Base-by-base conservation (phyloP, 2,797 vertebrate species). In the Halcyon chelicuti region DNA sequence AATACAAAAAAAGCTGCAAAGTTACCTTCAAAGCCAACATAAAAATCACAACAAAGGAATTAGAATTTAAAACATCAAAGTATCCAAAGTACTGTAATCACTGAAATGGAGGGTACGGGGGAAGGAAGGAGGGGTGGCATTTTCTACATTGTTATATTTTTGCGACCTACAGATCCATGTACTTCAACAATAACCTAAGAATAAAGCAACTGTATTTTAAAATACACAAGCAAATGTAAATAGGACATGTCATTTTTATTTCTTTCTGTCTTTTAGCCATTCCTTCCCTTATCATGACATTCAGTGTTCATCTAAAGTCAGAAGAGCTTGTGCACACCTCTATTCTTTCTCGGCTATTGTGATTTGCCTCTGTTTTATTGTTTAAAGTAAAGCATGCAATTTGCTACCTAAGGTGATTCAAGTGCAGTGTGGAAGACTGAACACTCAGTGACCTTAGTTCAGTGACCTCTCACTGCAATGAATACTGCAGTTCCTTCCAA, bases 21-120 rank as follows among this genome's bases (percentile, higher is more conserved):
- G 62, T 91, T 95, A 96, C 74, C 80, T 97, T 98, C 90, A 96
- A 98, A 97, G 78, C 21, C 76, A 92, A 71, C 91, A 82, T 78
- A 94, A 96, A 95, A 97, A 97, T 97, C 87, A 94, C 91, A 97
- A 96, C 84, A 94, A 91, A 96, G 61, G 96, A 97, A 97, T 96
- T 93, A 90, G 90, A 94, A 93, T 95, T 94, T 95, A 94, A 97
- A 96, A 93, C 88, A 97, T 95, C 94, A 96, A 97, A 97, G 91
- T 96, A 86, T 81, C 83, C 63, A 42, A 88, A 84, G 63, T 54
- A 86, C 51, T 95, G 94, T 95, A 95, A 93, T 93, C 35, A 18
- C 65, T 88, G 91, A 94, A 96, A 86, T 68, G 65, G 51, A 82
- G 52, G 71, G 29, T 74, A 46, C 2, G 15, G 44, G 66, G 66